phyloP scores from a whole-genome alignment of 2,888 invertebrate genomes.

The Oithona nana region DNA sequence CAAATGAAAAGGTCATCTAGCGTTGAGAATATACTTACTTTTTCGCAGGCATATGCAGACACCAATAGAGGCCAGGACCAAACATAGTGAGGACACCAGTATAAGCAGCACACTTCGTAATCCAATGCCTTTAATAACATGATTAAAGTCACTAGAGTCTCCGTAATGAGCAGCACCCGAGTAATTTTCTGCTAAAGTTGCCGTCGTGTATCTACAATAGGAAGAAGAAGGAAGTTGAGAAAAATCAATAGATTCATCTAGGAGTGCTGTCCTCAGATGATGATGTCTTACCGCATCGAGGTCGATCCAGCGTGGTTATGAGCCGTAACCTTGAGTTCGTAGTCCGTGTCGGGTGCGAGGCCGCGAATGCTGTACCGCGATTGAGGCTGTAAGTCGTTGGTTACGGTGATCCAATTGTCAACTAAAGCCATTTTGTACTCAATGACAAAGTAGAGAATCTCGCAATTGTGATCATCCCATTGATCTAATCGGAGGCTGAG shows the following conservation, averaged over 20 bases:
- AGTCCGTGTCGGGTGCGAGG: slow-evolving; percentile 51
- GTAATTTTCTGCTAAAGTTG: neutral
- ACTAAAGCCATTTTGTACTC: slow-evolving; percentile 37
- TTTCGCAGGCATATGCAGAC: slow-evolving; percentile 19
- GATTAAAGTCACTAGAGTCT: neutral
- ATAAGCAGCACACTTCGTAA: neutral
- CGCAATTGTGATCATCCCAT: slow-evolving; percentile 75
- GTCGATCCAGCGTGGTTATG: slow-evolving; percentile 64
- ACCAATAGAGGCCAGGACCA: slow-evolving; percentile 19
- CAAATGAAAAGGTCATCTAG: no score
- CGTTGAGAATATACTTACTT: slow-evolving; percentile 19
- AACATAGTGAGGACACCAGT: slow-evolving; percentile 3
- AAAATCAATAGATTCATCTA: neutral
- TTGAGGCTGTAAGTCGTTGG: slow-evolving; percentile 22
- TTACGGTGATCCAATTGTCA: slow-evolving; percentile 19
- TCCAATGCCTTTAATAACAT: neutral
- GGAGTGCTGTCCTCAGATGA: neutral
- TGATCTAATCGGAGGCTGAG: slow-evolving; percentile 68
- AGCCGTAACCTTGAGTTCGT: slow-evolving; percentile 52
- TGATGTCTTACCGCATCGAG: neutral
- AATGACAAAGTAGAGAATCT: slow-evolving; percentile 62
- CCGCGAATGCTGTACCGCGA: slow-evolving; percentile 29
- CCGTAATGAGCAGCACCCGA: neutral
- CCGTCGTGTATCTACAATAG: neutral
- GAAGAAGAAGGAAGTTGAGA: no score